Percentiles rank a stretch among this genome's conserved stretches.
Evolutionary conservation across 2,888 invertebrate genomes (phyloP).

Genomic region (Pseudeuparius sepicola): DNA sequence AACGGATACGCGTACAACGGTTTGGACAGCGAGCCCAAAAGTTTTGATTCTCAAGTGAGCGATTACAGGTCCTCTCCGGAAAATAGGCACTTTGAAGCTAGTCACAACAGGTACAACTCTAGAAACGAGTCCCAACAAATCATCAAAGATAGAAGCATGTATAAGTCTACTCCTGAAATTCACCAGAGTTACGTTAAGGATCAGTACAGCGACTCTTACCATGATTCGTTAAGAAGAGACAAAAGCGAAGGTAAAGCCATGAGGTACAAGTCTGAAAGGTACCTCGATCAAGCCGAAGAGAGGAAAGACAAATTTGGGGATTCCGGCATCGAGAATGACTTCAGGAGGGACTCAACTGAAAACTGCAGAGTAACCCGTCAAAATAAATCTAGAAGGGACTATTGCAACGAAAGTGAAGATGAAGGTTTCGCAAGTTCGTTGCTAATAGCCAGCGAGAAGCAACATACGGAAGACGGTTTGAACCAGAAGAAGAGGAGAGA

Average conservation of each 20-base stretch:
- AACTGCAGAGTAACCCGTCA: constrained; percentile 31
- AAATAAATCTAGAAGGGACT: constrained; percentile 27
- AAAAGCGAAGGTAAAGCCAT: constrained; percentile 24
- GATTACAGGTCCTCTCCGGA: constrained; percentile 51
- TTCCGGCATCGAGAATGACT: constrained; percentile 72
- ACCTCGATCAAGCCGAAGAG: constrained; percentile 40
- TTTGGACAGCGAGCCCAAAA: constrained; percentile 54
- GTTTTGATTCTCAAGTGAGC: constrained; percentile 54
- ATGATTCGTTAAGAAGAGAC: constrained; percentile 52
- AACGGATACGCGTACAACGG: constrained; percentile 25
- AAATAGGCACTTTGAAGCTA: constrained; percentile 36
- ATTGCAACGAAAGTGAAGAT: constrained; percentile 54
- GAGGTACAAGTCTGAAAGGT: constrained; percentile 36
- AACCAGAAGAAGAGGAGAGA: constrained; percentile 30
- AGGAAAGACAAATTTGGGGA: constrained; percentile 54
- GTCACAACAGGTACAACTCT: constrained; percentile 29
- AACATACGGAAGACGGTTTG: constrained; percentile 58
- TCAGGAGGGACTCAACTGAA: constrained; percentile 54
- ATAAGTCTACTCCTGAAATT: constrained; percentile 54
- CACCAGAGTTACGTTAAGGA: constrained; percentile 42
- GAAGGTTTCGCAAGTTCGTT: constrained; percentile 60
- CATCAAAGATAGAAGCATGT: constrained; percentile 41
- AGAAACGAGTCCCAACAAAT: constrained; percentile 28
- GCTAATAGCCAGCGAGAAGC: constrained; percentile 62
- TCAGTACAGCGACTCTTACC: constrained; percentile 37